Conservation (phyloP, 2,888 invertebrate genomes). For the Agriopis aurantiaria region DNA sequence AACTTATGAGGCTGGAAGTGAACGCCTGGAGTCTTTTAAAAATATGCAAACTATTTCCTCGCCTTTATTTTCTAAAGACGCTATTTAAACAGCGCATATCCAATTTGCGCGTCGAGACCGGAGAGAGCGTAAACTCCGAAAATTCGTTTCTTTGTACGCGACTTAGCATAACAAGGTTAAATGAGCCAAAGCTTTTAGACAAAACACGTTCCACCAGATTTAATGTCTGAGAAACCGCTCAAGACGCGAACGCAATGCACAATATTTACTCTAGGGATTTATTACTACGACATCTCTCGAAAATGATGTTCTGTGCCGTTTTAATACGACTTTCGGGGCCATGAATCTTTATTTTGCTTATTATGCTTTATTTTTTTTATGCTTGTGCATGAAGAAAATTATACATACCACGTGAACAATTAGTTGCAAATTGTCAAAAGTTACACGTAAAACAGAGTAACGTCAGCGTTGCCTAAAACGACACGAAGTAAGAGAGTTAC, state of each 20-base stretch:
- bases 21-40: slow-evolving; percentile 34
- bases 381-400: background rate
- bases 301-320: slow-evolving; percentile 29
- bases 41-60: slow-evolving; percentile 37
- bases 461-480: slow-evolving; percentile 55
- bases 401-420: slow-evolving; percentile 1
- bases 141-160: slow-evolving; percentile 67
- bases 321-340: slow-evolving; percentile 25
- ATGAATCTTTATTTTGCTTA: slow-evolving; percentile 19
- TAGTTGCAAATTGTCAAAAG: slow-evolving; percentile 5
- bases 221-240: slow-evolving; percentile 59
- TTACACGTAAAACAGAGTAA: slow-evolving; percentile 48
- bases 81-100: slow-evolving; percentile 27
- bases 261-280: slow-evolving; percentile 60
- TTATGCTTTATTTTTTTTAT: too few species aligned
- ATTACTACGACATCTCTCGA: slow-evolving; percentile 41
- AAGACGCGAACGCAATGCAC: slow-evolving; percentile 61
- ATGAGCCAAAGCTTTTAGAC: slow-evolving; percentile 79
- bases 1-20: slow-evolving; percentile 32
- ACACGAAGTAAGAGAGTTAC: slow-evolving; percentile 75
- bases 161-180: slow-evolving; percentile 68
- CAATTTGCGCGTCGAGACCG: slow-evolving; percentile 38
- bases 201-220: slow-evolving; percentile 67
- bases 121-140: slow-evolving; percentile 55
- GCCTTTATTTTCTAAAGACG: slow-evolving; percentile 27